Base-by-base conservation (phyloP, 1,140 invertebrate species). In the Drosophila carrolli region DNA sequence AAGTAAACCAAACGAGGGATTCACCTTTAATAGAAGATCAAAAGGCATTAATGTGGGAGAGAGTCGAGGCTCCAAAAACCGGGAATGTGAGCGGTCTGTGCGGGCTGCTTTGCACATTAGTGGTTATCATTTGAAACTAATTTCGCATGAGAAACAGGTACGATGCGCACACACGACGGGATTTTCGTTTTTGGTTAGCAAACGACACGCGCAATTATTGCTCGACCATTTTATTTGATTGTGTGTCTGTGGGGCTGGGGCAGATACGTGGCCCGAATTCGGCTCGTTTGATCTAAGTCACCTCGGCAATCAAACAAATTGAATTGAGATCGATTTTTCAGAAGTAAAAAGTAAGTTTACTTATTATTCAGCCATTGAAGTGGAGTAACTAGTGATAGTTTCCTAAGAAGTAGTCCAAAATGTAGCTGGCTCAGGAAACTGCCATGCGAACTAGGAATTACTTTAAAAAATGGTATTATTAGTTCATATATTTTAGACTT, bases 171-270 rank as follows among this genome's bases (percentile, higher is more conserved):
- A 75, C 41, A 60, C 47, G 48, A 53, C 43, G 73, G 38, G 67
- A 81, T 88, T 88, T 75, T 81, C 67, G 73, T 73, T 78, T 86
- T 60, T 71, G 66, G 65, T 61, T 47, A 88, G 75, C 79, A 78
- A 88, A 73, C 83, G 83, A 89, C 83, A 88, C 83, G 83, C 83
- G 84, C 79, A 88, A 89, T 88, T 88, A 88, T 88, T 88, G 79
- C 83, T 78, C 75, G 79, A 86, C 83, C 79, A 68, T 86, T 86
- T 88, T 86, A 71, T 78, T 78, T 65, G 67, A 77, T 76, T 76
- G 72, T 61, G 66, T 66, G 41, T 59, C 11, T 50, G 62, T 56
- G 57, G 46, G 32, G 38, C 47, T 61, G 56, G 50, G 16, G 32
- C 13, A 40, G 38, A 32, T 70, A 86, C 83, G 83, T 88, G 83